Percentiles rank a stretch among this genome's conserved stretches.
Conservation (phyloP, 92 coral and sea anemone genomes). For the Pocillopora grandis region DNA sequence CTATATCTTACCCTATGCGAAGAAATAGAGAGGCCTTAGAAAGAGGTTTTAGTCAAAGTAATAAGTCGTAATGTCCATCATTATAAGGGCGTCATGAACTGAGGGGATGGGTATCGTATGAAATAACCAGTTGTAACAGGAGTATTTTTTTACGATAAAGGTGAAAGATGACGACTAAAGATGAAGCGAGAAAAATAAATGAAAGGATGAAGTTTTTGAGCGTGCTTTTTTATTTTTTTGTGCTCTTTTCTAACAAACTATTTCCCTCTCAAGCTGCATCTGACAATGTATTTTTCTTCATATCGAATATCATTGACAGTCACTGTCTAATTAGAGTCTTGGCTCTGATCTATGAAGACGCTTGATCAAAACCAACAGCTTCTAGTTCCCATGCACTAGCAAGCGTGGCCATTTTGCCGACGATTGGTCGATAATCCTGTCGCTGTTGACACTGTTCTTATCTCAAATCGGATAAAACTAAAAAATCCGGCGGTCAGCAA, state of each 20-base stretch:
- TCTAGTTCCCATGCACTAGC: background rate
- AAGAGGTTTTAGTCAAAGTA: no score
- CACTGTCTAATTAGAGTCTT: no score
- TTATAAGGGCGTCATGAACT: no score
- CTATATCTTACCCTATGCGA: no score
- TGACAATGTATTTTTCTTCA: background rate
- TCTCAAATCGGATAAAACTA: constrained; percentile 23
- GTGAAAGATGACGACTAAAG: no score
- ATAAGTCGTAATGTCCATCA: no score
- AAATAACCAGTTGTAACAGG: background rate
- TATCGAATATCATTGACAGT: no score
- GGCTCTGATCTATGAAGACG: background rate
- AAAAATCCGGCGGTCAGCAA: background rate
- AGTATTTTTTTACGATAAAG: background rate
- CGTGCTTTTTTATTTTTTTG: no score
- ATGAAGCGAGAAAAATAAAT: no score
- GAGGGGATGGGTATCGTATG: background rate
- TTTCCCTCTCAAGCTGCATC: background rate
- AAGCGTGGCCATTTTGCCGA: constrained; percentile 19
- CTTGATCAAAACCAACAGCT: background rate
- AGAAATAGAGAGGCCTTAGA: no score
- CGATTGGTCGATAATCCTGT: background rate
- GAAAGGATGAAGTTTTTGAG: no score
- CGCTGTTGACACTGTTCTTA: constrained; percentile 7
- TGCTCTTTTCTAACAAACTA: no score